phyloP scores from a whole-genome alignment of 2,888 invertebrate species.

The Andrena chrysosceles region DNA sequence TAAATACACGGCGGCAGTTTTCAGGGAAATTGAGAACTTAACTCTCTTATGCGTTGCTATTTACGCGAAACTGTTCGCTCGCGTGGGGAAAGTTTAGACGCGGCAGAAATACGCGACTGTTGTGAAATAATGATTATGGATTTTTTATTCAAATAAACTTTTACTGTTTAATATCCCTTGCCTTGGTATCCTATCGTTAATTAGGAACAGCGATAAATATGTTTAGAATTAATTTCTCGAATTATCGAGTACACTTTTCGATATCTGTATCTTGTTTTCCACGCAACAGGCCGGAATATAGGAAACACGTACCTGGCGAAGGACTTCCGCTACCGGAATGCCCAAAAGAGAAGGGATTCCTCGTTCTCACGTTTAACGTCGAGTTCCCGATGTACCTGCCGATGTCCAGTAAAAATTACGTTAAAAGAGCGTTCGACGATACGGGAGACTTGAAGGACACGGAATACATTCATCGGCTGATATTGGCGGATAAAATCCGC shows the following conservation, averaged over 20 bases:
- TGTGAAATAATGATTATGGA: background rate
- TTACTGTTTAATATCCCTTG: too few species aligned
- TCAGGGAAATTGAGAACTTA: background rate
- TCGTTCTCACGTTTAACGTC: conserved; percentile 89
- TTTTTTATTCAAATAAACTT: too few species aligned
- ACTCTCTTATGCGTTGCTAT: background rate
- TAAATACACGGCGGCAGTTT: conserved; percentile 21
- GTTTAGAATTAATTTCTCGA: too few species aligned
- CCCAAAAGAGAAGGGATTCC: conserved; percentile 88
- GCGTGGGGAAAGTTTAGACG: background rate
- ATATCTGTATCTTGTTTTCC: background rate
- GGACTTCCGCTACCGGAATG: conserved; percentile 90
- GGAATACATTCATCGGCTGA: conserved; percentile 71
- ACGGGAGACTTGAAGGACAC: conserved; percentile 58
- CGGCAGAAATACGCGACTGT: background rate
- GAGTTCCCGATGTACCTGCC: conserved; percentile 87
- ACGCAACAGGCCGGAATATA: conserved; percentile 87
- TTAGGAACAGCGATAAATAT: too few species aligned
- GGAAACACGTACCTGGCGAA: conserved; percentile 90
- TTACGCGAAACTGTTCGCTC: background rate
- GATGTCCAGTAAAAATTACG: conserved; percentile 84
- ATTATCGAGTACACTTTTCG: too few species aligned
- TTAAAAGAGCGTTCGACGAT: conserved; percentile 77
- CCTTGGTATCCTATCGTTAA: too few species aligned
- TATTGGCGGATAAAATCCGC: conserved; percentile 74